Conservation (phyloP, 2,797 vertebrate genomes). For the Acanthiza pusilla region DNA sequence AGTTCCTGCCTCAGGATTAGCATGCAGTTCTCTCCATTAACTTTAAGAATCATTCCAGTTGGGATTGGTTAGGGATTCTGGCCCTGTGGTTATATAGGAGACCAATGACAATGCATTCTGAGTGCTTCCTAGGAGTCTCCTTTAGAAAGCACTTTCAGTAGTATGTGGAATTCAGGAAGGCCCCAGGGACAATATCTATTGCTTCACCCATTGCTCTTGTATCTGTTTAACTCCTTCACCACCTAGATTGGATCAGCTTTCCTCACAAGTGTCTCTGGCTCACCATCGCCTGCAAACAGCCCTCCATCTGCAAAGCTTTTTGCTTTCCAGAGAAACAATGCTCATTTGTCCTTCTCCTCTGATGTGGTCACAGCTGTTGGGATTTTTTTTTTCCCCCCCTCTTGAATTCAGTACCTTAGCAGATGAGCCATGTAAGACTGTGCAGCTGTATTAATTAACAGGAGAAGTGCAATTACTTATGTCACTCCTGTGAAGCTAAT, state of each 20-base stretch:
- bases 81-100: background rate
- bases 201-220: background rate
- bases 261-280: background rate
- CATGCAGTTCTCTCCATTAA: background rate
- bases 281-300: background rate
- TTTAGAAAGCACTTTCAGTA: background rate
- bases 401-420: background rate
- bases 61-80: background rate
- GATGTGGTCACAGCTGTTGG: background rate
- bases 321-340: background rate
- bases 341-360: background rate
- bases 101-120: background rate
- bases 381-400: background rate
- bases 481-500: background rate
- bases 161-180: background rate
- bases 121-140: background rate
- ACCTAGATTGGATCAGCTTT: background rate
- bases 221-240: background rate
- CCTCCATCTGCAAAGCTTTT: background rate
- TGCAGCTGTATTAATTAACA: conserved; percentile 4
- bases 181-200: background rate
- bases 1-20: background rate
- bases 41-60: background rate
- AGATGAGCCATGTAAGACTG: background rate
- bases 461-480: background rate